phyloP scores from a whole-genome alignment of 1,140 invertebrate genomes.

The Paracyclopina nana region DNA sequence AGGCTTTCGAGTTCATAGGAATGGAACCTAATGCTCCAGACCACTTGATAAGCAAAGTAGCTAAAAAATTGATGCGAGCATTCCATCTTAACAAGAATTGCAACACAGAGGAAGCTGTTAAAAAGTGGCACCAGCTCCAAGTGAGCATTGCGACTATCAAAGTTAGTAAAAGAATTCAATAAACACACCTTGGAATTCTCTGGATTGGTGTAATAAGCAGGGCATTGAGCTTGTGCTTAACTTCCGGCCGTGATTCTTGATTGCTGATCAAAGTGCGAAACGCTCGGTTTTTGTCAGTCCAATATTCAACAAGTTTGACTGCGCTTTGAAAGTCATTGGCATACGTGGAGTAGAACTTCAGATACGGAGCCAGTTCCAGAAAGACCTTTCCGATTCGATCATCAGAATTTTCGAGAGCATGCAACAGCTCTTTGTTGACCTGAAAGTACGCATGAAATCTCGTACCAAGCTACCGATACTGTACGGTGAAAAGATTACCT shows the following conservation, averaged over 20 bases:
- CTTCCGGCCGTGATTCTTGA: conserved; percentile 48
- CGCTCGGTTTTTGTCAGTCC: conserved; percentile 34
- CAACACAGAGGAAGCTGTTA: too few species aligned
- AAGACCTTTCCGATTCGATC: conserved; percentile 43
- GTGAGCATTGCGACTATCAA: too few species aligned
- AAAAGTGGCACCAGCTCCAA: too few species aligned
- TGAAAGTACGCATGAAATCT: conserved; percentile 29
- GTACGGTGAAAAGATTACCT: background rate
- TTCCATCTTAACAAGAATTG: too few species aligned
- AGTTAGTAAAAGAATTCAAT: too few species aligned
- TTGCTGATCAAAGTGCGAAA: conserved; percentile 32
- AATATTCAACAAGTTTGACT: conserved; percentile 28
- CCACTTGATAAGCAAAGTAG: too few species aligned
- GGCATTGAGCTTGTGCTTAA: conserved; percentile 43
- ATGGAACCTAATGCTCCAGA: too few species aligned
- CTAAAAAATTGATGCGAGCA: too few species aligned
- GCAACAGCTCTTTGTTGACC: conserved; percentile 42
- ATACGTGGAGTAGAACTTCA: conserved; percentile 53
- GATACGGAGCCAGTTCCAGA: conserved; percentile 45
- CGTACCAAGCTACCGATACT: background rate
- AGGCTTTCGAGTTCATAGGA: too few species aligned
- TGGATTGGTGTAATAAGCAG: conserved; percentile 53
- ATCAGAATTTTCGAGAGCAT: conserved; percentile 36
- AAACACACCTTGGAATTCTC: conserved; percentile 45
- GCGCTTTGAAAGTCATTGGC: conserved; percentile 47